Evolutionary conservation across 2,113 vertebrate species (phyloP).

Genomic region (Xerus inauris): DNA sequence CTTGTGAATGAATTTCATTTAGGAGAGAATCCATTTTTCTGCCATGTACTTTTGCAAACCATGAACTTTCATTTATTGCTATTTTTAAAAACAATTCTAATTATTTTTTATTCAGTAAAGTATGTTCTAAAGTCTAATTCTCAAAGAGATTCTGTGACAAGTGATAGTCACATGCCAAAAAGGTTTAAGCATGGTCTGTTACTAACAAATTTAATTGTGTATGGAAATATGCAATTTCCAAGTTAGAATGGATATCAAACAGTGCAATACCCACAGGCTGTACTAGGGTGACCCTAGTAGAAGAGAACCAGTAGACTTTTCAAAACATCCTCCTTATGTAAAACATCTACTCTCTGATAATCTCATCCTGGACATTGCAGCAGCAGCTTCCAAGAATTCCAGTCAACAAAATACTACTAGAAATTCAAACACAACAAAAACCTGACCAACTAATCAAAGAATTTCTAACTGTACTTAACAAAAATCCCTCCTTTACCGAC

Average conservation of each 20-base stretch:
- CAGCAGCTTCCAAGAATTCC: not conserved
- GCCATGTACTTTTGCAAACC: not conserved
- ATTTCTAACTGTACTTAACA: not conserved
- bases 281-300: not conserved
- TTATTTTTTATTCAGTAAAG: constrained; percentile 30
- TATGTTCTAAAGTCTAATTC: constrained; percentile 20
- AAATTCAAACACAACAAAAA: constrained; percentile 22
- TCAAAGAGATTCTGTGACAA: constrained; percentile 38
- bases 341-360: not conserved
- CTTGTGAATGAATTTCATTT: constrained; percentile 38
- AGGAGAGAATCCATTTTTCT: not conserved
- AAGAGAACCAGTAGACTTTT: not conserved
- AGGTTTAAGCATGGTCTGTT: not conserved
- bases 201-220: not conserved
- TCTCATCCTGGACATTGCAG: not conserved
- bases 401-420: not conserved
- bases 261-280: not conserved
- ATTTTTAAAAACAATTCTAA: constrained; percentile 37
- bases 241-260: not conserved
- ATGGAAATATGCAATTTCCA: constrained; percentile 7
- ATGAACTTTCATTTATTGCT: not conserved
- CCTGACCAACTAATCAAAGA: not conserved
- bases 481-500: not conserved
- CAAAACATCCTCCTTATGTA: not conserved
- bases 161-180: not conserved